Evolutionary conservation across 2,113 vertebrate species (phyloP), one percentile per base, ranked within the genome.

Genomic region (Amphiprion percula): DNA sequence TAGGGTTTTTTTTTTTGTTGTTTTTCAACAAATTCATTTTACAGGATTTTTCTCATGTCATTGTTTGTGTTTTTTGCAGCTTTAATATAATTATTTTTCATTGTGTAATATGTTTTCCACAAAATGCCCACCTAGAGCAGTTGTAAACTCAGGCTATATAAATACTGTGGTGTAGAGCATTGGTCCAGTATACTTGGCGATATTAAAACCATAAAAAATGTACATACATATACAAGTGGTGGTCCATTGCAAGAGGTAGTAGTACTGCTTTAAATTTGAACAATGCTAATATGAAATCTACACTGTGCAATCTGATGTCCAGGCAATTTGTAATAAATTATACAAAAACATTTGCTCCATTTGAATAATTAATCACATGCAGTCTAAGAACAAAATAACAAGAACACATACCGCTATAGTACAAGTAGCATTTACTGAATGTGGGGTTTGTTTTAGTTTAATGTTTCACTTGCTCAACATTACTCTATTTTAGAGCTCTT

Each of bases 401-500:
- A 61, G 4, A 30, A 53, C 0, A 19, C 44, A 2, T 78, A 10
- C 50, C 28, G 41, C 15, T 61, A 1, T 53, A 54, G 47, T 47
- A 44, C 61, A 10, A 46, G 23, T 28, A n/a, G 3, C 9, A 47
- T 58, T 64, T 50, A 30, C 61, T 64, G 15, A 30, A 52, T 59
- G 26, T 23, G 41, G 21, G 30, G 30, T 56, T 63, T 53, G 8
- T 56, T 67, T 62, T 39, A 50, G 52, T 46, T 59, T 17, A 60
- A 59, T 65, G 44, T 63, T 72, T 28, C 59, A 52, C 30, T 64
- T 50, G 68, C 53, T 68, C 47, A 63, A 66, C 74, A 64, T 50
- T 17, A 16, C 19, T 33, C 21, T 49, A 50, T 68, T 61, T 71
- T 19, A 54, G 64, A 47, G 23, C 55, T 14, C 50, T 80, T 49